Evolutionary conservation across 2,888 invertebrate genomes (phyloP).

Genomic region (Acronicta alni): DNA sequence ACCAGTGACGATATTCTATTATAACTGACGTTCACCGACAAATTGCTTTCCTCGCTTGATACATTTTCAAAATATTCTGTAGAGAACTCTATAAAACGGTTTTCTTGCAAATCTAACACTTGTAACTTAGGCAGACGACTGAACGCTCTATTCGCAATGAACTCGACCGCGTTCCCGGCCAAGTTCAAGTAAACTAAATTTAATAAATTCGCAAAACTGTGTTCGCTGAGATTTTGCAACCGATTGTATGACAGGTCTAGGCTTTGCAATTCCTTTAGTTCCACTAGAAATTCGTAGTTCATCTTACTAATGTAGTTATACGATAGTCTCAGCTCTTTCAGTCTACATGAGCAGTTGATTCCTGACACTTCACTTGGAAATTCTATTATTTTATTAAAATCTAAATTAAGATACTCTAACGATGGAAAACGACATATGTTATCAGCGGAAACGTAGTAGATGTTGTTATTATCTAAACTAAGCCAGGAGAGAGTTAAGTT

Average conservation of each 20-base stretch:
- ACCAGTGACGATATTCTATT: conserved; percentile 86
- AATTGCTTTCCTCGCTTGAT: conserved; percentile 88
- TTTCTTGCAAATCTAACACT: conserved; percentile 93
- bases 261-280: conserved; percentile 91
- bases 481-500: conserved; percentile 92
- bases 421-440: conserved; percentile 91
- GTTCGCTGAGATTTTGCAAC: conserved; percentile 89
- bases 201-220: conserved; percentile 92
- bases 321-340: conserved; percentile 94
- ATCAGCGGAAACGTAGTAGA: conserved; percentile 89
- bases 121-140: conserved; percentile 91
- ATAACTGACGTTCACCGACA: conserved; percentile 92
- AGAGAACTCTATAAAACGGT: conserved; percentile 91
- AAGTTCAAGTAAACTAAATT: conserved; percentile 93
- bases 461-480: conserved; percentile 94
- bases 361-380: conserved; percentile 88
- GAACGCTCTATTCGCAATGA: conserved; percentile 92
- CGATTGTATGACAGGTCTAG: conserved; percentile 93
- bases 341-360: conserved; percentile 88
- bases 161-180: conserved; percentile 92
- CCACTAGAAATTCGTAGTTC: conserved; percentile 91
- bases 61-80: conserved; percentile 91
- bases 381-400: conserved; percentile 93
- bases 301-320: conserved; percentile 92
- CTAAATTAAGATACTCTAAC: conserved; percentile 94